phyloP scores from a whole-genome alignment of 37 sponge, comb jelly and placozoan species.

The Halichondria panicea region DNA sequence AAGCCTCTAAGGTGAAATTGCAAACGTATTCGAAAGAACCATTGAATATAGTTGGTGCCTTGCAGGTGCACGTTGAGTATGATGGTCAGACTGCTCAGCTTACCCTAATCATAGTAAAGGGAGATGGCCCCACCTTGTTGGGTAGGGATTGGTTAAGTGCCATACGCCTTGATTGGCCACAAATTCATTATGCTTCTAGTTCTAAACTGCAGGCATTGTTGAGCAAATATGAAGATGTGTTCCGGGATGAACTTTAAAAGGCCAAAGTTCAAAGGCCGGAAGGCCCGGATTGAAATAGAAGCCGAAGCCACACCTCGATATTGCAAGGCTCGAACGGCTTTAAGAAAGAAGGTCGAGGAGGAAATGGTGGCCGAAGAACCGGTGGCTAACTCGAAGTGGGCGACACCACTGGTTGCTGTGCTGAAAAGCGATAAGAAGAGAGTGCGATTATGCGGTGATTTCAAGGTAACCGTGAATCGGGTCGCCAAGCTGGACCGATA shows the following conservation, averaged over 20 bases:
- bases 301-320: slow-evolving; percentile 19
- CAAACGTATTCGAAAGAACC: slow-evolving; percentile 19
- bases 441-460: neutral
- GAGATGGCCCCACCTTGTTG: slow-evolving; percentile 2
- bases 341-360: slow-evolving; percentile 29
- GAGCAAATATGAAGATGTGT: slow-evolving; percentile 5
- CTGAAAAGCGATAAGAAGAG: neutral
- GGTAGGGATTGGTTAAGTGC: neutral
- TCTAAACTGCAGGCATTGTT: neutral
- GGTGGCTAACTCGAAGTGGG: slow-evolving; percentile 63
- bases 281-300: slow-evolving; percentile 11
- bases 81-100: neutral
- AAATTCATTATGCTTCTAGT: slow-evolving; percentile 3
- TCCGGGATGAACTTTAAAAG: neutral
- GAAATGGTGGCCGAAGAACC: slow-evolving; percentile 33
- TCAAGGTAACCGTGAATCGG: neutral
- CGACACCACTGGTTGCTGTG: slow-evolving; percentile 12
- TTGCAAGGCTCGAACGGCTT: slow-evolving; percentile 32
- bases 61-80: slow-evolving; percentile 6
- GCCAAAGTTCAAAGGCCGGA: neutral
- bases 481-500: neutral
- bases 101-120: slow-evolving; percentile 15
- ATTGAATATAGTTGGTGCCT: slow-evolving; percentile 1
- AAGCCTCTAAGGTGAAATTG: neutral
- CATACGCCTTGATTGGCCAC: slow-evolving; percentile 4